A percentile compares a stretch with the other conserved stretches of the same genome.
phyloP scores from a whole-genome alignment of 2,797 vertebrate species.

The Novumbra hubbsi region DNA sequence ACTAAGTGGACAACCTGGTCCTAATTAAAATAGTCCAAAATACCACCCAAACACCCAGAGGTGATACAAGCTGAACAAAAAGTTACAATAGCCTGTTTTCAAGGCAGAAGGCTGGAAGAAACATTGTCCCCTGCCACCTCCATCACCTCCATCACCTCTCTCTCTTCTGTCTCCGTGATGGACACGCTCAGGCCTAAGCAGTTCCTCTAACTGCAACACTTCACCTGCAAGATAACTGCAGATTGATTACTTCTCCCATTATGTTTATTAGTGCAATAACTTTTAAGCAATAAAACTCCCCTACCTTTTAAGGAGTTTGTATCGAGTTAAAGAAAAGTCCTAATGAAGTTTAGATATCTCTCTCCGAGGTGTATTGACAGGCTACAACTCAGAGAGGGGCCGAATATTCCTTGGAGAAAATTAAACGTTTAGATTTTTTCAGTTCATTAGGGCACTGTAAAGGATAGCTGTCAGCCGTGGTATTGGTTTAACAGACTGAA shows the following conservation, averaged over 20 bases:
- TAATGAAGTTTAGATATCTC: constrained; percentile 29
- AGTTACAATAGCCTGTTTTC: constrained; percentile 8
- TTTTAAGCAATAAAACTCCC: constrained; percentile 8
- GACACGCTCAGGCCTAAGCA: neutral
- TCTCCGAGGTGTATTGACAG: constrained; percentile 22
- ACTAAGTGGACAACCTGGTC: neutral
- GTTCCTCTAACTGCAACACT: neutral
- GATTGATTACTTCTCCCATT: constrained; percentile 7
- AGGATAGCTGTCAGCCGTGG: constrained; percentile 13
- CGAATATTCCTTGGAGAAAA: constrained; percentile 19
- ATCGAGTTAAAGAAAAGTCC: constrained; percentile 20
- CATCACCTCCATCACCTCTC: neutral
- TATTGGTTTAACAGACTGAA: constrained; percentile 27
- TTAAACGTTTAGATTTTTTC: constrained; percentile 27
- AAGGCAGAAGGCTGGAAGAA: neutral
- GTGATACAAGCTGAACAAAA: constrained; percentile 1
- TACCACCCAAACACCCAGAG: constrained; percentile 6
- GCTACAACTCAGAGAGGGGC: neutral
- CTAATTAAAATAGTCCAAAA: constrained; percentile 4
- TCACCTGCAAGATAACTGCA: neutral
- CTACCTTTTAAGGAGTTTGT: constrained; percentile 9
- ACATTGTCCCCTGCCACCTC: neutral
- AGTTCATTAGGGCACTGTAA: constrained; percentile 27
- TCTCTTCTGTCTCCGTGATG: neutral
- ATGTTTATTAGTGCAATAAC: constrained; percentile 21